Evolutionary conservation across 2,797 vertebrate genomes (phyloP), one percentile per base, ranked within the genome.

Genomic region (Gobionotothen gibberifrons): DNA sequence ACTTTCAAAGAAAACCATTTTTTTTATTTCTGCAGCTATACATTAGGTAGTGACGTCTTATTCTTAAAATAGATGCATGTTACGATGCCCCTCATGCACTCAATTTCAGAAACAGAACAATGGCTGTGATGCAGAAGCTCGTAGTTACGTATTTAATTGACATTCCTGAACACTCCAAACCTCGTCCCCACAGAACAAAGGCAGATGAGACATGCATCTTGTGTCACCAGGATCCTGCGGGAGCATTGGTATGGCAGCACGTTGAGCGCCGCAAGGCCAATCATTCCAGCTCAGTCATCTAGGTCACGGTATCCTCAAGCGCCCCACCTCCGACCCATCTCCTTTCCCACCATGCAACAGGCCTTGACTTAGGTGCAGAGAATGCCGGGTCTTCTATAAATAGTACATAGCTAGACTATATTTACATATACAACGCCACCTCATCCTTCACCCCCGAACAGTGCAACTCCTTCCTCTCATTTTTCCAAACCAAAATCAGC

Each of bases 221-320:
- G 81, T 88, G 81, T 81, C 81, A 63, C 61, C 51, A 44, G 43
- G 5, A 42, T 86, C 72, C 63, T 74, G 63, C 19, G 9, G 75
- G 68, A 78, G 55, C 66, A 67, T 72, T 66, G 70, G 65, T 19
- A 13, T 16, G n/a, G 73, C 63, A 14, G 69, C 76, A 69, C 26
- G 26, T 46, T 26, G 62, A 74, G 69, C 44, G 36, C 82, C 22
- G 43, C 59, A 0, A 74, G 83, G 76, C 77, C 60, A 16, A 82
- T 87, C 79, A 66, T 83, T 85, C 81, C 74, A 60, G 79, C 85
- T 88, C 85, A 72, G 72, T 83, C 87, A 89, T 83, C 75, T 87
- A 74, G 85, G 83, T 88, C 83, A 86, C 57, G 12, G 71, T 82
- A 76, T 79, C 84, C 85, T 86, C 69, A 76, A 77, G 81, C 56